These are phyloP conservation scores for Artibeus lituratus DNA, from an alignment of 2,797 vertebrate genomes.

Conservation along the genomic window DNA sequence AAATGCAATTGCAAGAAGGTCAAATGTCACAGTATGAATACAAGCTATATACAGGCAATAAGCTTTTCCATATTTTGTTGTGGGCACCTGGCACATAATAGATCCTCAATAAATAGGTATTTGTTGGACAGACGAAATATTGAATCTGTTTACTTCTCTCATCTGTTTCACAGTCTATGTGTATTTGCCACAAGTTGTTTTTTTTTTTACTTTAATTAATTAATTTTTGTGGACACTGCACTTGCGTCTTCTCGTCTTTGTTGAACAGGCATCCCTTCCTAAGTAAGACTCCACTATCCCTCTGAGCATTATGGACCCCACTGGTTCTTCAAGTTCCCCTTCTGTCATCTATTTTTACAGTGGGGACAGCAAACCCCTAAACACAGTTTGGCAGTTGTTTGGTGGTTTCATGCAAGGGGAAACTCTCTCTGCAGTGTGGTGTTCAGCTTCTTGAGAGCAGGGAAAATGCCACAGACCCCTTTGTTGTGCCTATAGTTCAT, in stretches of 20 bases:
- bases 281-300: neutral
- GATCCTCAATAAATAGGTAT: neutral
- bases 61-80: neutral
- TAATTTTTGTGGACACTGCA: neutral
- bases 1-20: neutral
- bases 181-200: neutral
- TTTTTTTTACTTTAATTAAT: neutral
- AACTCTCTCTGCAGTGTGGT: neutral
- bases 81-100: neutral
- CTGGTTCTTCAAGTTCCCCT: neutral
- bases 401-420: neutral
- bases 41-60: neutral
- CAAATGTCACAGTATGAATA: neutral
- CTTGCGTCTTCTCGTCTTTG: neutral
- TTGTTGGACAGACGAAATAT: neutral
- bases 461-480: neutral
- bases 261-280: neutral
- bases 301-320: neutral
- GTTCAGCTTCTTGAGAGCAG: slow-evolving; percentile 5
- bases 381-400: neutral
- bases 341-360: neutral
- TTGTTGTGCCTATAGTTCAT: neutral
- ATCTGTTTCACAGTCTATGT: neutral
- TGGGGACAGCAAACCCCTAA: neutral
- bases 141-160: neutral